phyloP scores from a whole-genome alignment of 2,888 invertebrate species.

The Prenolepis imparis region DNA sequence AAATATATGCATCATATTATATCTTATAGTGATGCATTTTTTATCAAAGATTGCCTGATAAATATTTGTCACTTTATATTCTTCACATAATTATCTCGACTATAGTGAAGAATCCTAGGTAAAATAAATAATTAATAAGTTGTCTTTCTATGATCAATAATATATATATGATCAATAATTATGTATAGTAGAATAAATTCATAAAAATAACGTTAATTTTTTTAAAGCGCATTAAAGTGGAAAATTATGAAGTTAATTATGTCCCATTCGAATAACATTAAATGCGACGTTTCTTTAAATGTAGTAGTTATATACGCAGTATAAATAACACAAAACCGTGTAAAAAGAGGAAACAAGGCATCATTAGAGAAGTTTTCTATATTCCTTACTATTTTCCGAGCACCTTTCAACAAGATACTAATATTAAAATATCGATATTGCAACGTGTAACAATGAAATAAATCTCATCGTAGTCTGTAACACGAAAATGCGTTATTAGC shows the following conservation, averaged over 20 bases:
- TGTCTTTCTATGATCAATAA: neutral
- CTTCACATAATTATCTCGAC: neutral
- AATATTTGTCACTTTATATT: neutral
- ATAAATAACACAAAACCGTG: neutral
- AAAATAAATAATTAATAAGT: neutral
- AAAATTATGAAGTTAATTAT: constrained; percentile 11
- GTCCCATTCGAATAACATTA: neutral
- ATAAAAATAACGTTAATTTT: constrained; percentile 6
- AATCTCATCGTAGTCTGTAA: constrained; percentile 6
- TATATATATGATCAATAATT: neutral
- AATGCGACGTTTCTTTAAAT: neutral
- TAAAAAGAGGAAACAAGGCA: constrained; percentile 16
- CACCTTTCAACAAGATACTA: constrained; percentile 7
- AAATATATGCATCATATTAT: neutral
- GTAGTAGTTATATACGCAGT: neutral
- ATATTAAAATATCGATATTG: constrained; percentile 26
- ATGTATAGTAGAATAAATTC: neutral
- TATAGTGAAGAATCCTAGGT: neutral
- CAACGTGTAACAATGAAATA: constrained; percentile 8
- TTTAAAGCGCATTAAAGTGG: neutral
- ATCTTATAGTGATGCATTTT: neutral
- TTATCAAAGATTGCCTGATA: neutral
- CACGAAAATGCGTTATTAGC: neutral
- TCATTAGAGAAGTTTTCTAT: neutral
- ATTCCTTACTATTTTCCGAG: neutral